These are phyloP conservation scores for Atta cephalotes DNA, from an alignment of 1,140 invertebrate species.

Conservation along the genomic window DNA sequence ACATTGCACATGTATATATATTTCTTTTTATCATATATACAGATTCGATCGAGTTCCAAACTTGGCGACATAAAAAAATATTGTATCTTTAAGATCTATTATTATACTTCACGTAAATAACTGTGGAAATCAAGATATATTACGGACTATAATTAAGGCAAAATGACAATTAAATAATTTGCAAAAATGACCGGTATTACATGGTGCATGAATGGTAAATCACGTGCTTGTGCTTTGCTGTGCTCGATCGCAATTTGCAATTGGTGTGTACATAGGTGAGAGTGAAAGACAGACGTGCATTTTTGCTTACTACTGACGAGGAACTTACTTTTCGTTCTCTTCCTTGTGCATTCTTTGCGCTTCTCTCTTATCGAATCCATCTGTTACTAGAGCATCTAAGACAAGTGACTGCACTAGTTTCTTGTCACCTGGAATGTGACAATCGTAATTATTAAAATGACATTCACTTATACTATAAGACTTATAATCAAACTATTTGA, in stretches of 20 bases:
- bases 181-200: slow-evolving; percentile 54
- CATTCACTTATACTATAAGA: not conserved
- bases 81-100: not conserved
- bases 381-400: slow-evolving; percentile 93
- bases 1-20: not conserved
- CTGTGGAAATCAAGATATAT: slow-evolving; percentile 65
- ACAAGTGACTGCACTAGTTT: slow-evolving; percentile 93
- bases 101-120: slow-evolving; percentile 51
- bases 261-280: slow-evolving; percentile 55
- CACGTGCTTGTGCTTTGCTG: slow-evolving; percentile 76
- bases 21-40: not conserved
- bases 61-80: slow-evolving; percentile 7
- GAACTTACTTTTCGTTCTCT: slow-evolving; percentile 83
- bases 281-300: slow-evolving; percentile 65
- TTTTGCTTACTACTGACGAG: slow-evolving; percentile 64
- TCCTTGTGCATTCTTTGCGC: slow-evolving; percentile 83
- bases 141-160: slow-evolving; percentile 57
- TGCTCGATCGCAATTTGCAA: slow-evolving; percentile 65
- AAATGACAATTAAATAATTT: slow-evolving; percentile 55
- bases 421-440: slow-evolving; percentile 90
- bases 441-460: not conserved
- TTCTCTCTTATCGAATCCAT: slow-evolving; percentile 89
- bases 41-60: slow-evolving; percentile 8
- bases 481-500: no score
- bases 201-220: slow-evolving; percentile 62